Evolutionary conservation across 1,140 invertebrate genomes (phyloP).

Genomic region (Scaptomyza graminum): DNA sequence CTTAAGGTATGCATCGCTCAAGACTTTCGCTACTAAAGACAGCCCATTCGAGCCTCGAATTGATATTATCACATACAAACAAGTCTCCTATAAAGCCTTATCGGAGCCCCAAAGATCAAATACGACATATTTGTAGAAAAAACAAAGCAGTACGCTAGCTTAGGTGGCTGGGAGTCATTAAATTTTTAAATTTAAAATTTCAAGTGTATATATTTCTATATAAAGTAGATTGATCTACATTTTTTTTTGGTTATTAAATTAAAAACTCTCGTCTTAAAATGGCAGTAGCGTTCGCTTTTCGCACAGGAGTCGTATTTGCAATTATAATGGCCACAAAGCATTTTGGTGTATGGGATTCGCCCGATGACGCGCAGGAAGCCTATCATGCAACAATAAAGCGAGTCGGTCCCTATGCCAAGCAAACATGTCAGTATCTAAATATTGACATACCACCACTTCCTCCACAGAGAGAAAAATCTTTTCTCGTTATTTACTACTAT

Average conservation of each 20-base stretch:
- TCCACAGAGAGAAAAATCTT: conserved; percentile 46
- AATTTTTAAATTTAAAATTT: conserved; percentile 27
- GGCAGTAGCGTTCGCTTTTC: conserved; percentile 51
- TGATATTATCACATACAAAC: not conserved
- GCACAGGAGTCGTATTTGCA: conserved; percentile 51
- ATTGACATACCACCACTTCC: conserved; percentile 51
- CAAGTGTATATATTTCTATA: not conserved
- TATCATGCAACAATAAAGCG: conserved; percentile 18
- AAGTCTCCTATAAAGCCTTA: not conserved
- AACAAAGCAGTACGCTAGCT: conserved; percentile 26
- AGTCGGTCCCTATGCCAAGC: conserved; percentile 33
- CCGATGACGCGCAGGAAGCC: conserved; percentile 38
- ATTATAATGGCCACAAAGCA: conserved; percentile 46
- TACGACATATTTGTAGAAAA: conserved; percentile 62
- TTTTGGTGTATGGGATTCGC: conserved; percentile 53
- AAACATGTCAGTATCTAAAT: conserved; percentile 33
- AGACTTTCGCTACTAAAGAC: not conserved
- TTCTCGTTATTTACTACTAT: conserved; percentile 55
- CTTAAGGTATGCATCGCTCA: too few species aligned
- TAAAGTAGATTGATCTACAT: not conserved
- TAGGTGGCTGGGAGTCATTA: conserved; percentile 16
- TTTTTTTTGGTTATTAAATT: not conserved
- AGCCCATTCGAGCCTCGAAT: not conserved
- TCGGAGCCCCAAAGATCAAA: conserved; percentile 57
- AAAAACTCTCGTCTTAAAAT: conserved; percentile 21